phyloP scores from a whole-genome alignment of 2,888 invertebrate species.

The Frankliniella fusca region DNA sequence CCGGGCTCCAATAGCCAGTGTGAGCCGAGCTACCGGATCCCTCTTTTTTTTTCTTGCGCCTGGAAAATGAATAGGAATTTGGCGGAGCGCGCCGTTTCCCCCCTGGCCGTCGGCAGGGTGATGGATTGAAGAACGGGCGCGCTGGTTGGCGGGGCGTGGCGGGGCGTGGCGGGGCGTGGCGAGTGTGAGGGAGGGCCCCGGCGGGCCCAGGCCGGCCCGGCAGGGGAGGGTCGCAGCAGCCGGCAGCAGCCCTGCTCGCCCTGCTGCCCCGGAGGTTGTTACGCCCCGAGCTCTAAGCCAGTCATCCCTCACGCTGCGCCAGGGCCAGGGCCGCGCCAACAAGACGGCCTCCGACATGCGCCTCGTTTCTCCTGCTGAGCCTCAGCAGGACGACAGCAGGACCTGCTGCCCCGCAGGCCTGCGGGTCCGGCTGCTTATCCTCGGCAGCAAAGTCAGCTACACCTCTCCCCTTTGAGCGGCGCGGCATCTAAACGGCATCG shows the following conservation, averaged over 20 bases:
- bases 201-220: not conserved
- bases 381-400: too few relatives aligned
- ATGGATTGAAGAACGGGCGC: not conserved
- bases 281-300: constrained; percentile 10
- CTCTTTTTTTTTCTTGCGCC: not conserved
- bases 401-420: too few relatives aligned
- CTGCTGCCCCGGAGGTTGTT: not conserved
- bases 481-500: too few relatives aligned
- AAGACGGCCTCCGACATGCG: not conserved
- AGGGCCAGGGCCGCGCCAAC: not conserved
- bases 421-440: too few relatives aligned
- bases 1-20: not conserved
- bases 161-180: not conserved
- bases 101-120: too few relatives aligned
- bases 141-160: not conserved
- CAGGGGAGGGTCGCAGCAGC: not conserved
- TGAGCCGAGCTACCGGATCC: not conserved
- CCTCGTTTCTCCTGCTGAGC: too few relatives aligned
- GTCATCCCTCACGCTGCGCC: not conserved
- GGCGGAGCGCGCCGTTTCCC: not conserved
- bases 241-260: too few relatives aligned
- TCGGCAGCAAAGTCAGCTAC: too few relatives aligned
- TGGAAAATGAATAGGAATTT: constrained; percentile 3
- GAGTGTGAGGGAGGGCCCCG: not conserved
- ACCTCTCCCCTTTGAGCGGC: too few relatives aligned